These are phyloP conservation scores for Ctenomys sociabilis DNA, from an alignment of 2,113 vertebrate species.

Conservation along the genomic window DNA sequence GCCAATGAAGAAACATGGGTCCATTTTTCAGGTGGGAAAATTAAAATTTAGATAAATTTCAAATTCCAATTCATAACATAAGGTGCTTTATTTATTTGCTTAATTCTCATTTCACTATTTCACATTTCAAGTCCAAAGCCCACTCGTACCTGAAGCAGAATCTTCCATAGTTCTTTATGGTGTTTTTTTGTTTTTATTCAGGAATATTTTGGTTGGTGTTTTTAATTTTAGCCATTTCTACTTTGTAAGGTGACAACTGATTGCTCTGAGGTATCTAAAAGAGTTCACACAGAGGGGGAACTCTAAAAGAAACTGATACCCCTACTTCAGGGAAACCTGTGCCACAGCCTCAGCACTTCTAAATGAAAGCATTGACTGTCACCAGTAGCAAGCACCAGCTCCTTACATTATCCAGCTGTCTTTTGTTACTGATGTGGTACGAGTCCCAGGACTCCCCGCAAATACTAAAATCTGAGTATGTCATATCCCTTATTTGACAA, in stretches of 20 bases:
- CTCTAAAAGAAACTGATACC: not conserved
- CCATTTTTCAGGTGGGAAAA: not conserved
- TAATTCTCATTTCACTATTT: conserved; percentile 17
- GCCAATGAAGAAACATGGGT: not conserved
- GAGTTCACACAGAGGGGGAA: not conserved
- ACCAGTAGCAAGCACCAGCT: not conserved
- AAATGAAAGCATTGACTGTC: not conserved
- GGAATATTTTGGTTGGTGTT: not conserved
- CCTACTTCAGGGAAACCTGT: not conserved
- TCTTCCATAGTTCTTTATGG: not conserved
- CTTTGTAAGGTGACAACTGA: not conserved
- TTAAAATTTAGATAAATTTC: not conserved
- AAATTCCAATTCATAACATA: not conserved
- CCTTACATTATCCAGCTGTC: not conserved
- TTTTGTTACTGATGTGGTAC: not conserved
- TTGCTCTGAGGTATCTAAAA: not conserved
- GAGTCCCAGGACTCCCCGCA: not conserved
- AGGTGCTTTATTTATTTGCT: not conserved
- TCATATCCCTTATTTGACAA: not conserved
- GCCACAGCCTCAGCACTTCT: not conserved
- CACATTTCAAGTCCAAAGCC: not conserved
- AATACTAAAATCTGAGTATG: not conserved
- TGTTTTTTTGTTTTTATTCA: not conserved
- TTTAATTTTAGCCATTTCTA: not conserved
- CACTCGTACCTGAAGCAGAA: not conserved